Conservation (phyloP, 2,888 invertebrate genomes). For the Pardosa pseudoannulata region DNA sequence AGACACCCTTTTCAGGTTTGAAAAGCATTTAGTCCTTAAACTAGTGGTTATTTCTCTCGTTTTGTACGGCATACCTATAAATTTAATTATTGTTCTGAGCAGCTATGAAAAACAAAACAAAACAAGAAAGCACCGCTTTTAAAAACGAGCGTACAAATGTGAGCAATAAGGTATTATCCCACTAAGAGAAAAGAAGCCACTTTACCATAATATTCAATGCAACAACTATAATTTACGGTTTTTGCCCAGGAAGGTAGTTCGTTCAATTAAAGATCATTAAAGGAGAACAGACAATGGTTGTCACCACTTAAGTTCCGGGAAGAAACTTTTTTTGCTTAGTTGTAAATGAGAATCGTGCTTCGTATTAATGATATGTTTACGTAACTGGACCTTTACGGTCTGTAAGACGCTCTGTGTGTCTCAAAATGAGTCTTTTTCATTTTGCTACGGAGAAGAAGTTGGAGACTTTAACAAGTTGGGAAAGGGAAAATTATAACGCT, state of each 20-base stretch:
- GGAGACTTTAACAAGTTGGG: neutral
- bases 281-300: neutral
- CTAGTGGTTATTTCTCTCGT: neutral
- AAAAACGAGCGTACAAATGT: neutral
- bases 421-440: neutral
- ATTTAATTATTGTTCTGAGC: neutral
- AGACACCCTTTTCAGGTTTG: neutral
- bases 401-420: neutral
- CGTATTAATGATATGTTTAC: neutral
- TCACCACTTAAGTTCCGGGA: conserved; percentile 5
- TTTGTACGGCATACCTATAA: neutral
- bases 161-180: neutral
- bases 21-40: neutral
- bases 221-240: neutral
- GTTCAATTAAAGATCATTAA: conserved; percentile 7
- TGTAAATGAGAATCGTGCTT: conserved; percentile 1
- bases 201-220: neutral
- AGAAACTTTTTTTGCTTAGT: neutral
- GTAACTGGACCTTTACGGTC: neutral
- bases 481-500: neutral
- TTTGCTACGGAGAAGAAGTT: neutral
- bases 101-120: neutral
- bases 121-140: neutral
- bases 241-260: neutral
- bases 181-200: neutral